These are phyloP conservation scores for Syngnathus acus DNA, from an alignment of 2,797 vertebrate species.

Conservation along the genomic window DNA sequence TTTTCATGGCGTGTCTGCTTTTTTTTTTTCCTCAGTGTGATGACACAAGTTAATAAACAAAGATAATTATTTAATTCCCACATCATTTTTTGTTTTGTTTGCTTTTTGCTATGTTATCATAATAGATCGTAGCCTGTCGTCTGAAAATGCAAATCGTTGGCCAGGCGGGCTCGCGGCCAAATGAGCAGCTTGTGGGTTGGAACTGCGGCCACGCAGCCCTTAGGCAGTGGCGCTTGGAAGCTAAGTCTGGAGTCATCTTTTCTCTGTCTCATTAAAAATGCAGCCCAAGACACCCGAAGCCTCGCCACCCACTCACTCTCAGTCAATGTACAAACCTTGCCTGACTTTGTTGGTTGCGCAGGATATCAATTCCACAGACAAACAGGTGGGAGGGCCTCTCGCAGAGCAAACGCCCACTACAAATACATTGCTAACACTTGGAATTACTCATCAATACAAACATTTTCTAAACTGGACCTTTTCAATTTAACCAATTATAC, in stretches of 20 bases:
- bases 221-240: slow-evolving; percentile 31
- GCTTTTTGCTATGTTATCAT: slow-evolving; percentile 28
- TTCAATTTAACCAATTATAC: not conserved
- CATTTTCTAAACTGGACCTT: not conserved
- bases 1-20: no score
- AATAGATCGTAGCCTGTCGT: slow-evolving; percentile 23
- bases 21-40: no score
- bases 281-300: slow-evolving; percentile 22
- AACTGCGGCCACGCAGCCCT: slow-evolving; percentile 22
- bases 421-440: slow-evolving; percentile 19
- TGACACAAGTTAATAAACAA: no score
- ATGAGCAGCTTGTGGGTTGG: slow-evolving; percentile 44
- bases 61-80: no score
- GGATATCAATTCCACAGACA: slow-evolving; percentile 13
- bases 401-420: slow-evolving; percentile 15
- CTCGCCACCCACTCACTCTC: slow-evolving; percentile 35
- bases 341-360: slow-evolving; percentile 3
- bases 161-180: slow-evolving; percentile 18
- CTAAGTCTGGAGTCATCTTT: slow-evolving; percentile 23
- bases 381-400: slow-evolving; percentile 28
- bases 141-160: slow-evolving; percentile 15
- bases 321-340: slow-evolving; percentile 7
- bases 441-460: slow-evolving; percentile 1
- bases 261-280: slow-evolving; percentile 53
- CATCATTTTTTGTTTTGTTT: slow-evolving; percentile 28